Evolutionary conservation across 2,888 invertebrate genomes (phyloP).

Genomic region (Mesochorus sp.): DNA sequence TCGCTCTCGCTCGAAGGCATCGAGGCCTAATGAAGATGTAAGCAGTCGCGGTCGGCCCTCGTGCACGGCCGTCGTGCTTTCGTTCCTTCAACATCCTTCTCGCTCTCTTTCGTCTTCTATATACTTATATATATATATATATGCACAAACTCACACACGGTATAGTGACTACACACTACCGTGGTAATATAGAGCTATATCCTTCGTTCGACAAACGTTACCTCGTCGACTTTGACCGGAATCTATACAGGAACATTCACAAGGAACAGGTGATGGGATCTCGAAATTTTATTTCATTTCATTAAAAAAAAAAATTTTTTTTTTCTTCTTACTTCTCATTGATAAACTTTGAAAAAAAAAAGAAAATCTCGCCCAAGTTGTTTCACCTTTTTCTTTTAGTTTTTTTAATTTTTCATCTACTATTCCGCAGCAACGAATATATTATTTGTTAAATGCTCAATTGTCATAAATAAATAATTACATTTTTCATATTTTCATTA

Average conservation of each 20-base stretch:
- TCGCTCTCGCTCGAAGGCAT: conserved; percentile 69
- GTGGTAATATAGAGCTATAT: conserved; percentile 53
- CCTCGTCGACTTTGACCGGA: conserved; percentile 29
- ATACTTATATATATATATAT: neutral
- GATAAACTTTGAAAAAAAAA: too few species aligned
- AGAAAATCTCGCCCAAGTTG: too few species aligned
- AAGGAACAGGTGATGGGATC: conserved; percentile 16
- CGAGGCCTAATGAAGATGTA: conserved; percentile 82
- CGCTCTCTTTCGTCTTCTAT: conserved; percentile 14
- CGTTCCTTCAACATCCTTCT: conserved; percentile 52
- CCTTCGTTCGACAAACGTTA: conserved; percentile 48
- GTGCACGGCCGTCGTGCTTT: conserved; percentile 70
- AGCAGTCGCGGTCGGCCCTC: conserved; percentile 78
- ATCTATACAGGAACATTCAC: conserved; percentile 70
- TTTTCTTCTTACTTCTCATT: too few species aligned
- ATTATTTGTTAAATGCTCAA: too few species aligned
- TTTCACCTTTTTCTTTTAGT: too few species aligned
- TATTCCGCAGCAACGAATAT: too few species aligned
- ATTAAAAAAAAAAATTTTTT: too few species aligned
- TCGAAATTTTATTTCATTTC: neutral
- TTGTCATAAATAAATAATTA: too few species aligned
- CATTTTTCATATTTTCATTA: too few species aligned
- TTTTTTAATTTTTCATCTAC: too few species aligned
- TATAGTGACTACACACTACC: neutral
- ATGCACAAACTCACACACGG: neutral